These are phyloP conservation scores for Heterotilapia buettikoferi DNA, from an alignment of 2,113 vertebrate genomes.

Conservation along the genomic window DNA sequence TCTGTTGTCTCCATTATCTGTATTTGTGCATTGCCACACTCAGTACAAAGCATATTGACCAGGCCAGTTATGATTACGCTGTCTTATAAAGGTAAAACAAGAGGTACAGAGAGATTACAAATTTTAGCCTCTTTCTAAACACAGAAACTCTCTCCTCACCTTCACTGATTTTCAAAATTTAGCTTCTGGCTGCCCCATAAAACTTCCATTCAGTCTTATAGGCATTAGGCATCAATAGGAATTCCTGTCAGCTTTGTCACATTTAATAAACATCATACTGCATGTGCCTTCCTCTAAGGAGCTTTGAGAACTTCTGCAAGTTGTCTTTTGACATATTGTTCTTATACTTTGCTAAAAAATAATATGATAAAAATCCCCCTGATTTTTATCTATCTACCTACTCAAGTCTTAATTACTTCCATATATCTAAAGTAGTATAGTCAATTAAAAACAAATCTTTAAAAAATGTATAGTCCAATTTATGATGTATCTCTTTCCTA, in stretches of 20 bases:
- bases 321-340: not conserved
- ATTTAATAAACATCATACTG: not conserved
- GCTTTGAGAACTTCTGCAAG: not conserved
- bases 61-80: not conserved
- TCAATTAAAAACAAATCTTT: fast-evolving
- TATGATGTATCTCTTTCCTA: not conserved
- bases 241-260: not conserved
- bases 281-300: not conserved
- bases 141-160: not conserved
- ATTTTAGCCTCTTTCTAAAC: not conserved
- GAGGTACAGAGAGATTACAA: not conserved
- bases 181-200: not conserved
- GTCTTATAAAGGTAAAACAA: not conserved
- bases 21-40: not conserved
- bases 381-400: not conserved
- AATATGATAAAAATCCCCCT: not conserved
- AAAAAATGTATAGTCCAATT: not conserved
- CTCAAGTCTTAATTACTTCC: not conserved
- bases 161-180: not conserved
- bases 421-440: not conserved
- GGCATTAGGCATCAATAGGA: not conserved
- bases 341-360: not conserved
- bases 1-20: not conserved
- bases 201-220: not conserved
- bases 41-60: not conserved